Conservation (phyloP, 2,113 vertebrate genomes). For the Delphinapterus leucas region DNA sequence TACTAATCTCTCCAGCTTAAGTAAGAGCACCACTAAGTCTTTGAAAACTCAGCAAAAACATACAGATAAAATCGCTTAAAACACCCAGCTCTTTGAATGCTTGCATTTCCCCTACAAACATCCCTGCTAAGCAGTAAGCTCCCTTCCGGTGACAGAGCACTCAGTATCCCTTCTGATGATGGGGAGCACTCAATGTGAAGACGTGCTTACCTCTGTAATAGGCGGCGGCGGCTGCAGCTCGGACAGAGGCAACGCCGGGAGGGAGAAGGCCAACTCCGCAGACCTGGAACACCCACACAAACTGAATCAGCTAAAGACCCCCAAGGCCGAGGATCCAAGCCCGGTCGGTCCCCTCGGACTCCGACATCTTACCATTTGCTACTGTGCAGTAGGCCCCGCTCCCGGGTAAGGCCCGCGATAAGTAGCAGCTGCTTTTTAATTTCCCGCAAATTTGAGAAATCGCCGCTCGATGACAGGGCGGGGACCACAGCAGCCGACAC, state of each 20-base stretch:
- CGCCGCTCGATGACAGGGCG: neutral
- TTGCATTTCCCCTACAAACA: neutral
- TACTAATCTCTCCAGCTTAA: neutral
- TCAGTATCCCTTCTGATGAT: neutral
- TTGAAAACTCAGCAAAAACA: neutral
- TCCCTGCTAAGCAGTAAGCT: neutral
- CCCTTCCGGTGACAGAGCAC: neutral
- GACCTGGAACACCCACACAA: slow-evolving; percentile 84
- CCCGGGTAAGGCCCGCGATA: slow-evolving; percentile 92
- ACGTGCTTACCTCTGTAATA: slow-evolving; percentile 89
- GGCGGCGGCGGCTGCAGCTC: slow-evolving; percentile 87
- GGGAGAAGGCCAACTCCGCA: slow-evolving; percentile 93
- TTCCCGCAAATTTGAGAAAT: slow-evolving; percentile 91
- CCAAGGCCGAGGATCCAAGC: neutral
- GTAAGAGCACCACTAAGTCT: neutral
- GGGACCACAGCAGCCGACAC: neutral
- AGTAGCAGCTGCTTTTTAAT: slow-evolving; percentile 95
- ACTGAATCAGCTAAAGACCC: neutral
- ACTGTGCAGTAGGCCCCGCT: slow-evolving; percentile 94
- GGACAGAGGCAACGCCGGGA: slow-evolving; percentile 88
- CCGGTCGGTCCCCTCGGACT: neutral
- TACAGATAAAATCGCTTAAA: neutral
- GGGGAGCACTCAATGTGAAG: neutral
- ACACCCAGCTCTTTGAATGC: neutral
- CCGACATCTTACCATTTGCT: slow-evolving; percentile 92